A percentile compares a stretch with the other conserved stretches of the same genome.
Conservation (phyloP, 2,113 vertebrate genomes). For the Hypocryptadius cinnamomeus region DNA sequence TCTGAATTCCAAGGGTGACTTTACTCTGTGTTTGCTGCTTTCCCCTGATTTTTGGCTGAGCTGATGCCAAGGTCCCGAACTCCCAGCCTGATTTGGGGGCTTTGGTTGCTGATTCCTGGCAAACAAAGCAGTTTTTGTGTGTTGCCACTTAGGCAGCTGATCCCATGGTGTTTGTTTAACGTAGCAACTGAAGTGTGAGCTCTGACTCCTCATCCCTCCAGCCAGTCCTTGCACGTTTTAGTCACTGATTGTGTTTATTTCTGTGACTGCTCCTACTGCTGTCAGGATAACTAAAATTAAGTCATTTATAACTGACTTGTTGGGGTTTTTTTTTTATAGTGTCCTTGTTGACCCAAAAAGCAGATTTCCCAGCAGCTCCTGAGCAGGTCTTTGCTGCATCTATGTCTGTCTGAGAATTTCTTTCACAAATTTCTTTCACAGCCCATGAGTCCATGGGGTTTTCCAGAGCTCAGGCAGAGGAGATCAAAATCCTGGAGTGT, state of each 20-base stretch:
- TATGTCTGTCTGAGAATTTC: rapidly evolving
- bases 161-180: neutral
- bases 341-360: neutral
- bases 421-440: neutral
- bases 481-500: neutral
- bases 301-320: neutral
- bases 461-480: neutral
- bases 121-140: neutral
- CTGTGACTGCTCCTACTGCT: neutral
- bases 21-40: neutral
- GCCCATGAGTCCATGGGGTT: neutral
- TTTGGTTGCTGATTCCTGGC: neutral
- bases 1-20: neutral
- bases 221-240: neutral
- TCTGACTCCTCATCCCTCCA: neutral
- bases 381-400: neutral
- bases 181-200: neutral
- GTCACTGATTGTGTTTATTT: neutral
- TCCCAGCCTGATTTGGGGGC: neutral
- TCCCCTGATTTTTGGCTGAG: neutral
- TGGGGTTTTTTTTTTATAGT: neutral
- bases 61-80: neutral
- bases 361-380: neutral
- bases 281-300: neutral
- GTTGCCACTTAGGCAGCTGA: neutral